Base-by-base conservation (phyloP, 1,140 invertebrate species). In the Lepidotrigona ventralis region DNA sequence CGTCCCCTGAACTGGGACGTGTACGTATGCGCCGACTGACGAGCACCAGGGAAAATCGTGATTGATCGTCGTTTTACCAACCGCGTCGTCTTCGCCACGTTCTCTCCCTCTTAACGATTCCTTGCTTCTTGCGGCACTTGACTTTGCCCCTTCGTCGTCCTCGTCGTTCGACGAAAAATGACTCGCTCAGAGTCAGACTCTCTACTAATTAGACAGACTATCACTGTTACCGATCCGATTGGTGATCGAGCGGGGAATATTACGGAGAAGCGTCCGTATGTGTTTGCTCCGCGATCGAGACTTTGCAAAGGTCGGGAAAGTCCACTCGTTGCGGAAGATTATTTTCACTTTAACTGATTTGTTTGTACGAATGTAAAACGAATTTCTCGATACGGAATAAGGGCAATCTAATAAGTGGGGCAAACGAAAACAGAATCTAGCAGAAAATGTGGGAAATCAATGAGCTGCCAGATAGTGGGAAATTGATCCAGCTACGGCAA, bases 1-100 rank as follows among this genome's bases (percentile, higher is more conserved):
- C 72, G 87, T 81, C 54, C 56, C 39, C 72, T 56, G 79, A 79
- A 74, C 58, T 53, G 51, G 84, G 68, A 86, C 87, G 84, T 56
- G 33, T 54, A 79, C 85, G 77, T 81, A 79, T 33, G 60, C 74
- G 75, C 54, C 70, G 56, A 71, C 56, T 58, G 84, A 76, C 76
- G 75, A 83, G 68, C 56, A 51, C 72, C 66, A 70, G 33, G 68
- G 81, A 81, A 88, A 89, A 88, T 88, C 85, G 85, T 88, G 87
- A 89, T 89, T 84, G 87, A 89, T 89, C 74, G 88, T 78, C 87
- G 73, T 81, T 82, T 81, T 73, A 77, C 71, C 70, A 69, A 58
- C 87, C 54, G 73, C 58, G 69, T 71, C 69, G 69, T 71, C 64
- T 70, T 77, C 86, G 19, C 33, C 54, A 19, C 26, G 63, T 46